phyloP scores from a whole-genome alignment of 2,113 vertebrate species.

The Tychaedon coryphoeus region DNA sequence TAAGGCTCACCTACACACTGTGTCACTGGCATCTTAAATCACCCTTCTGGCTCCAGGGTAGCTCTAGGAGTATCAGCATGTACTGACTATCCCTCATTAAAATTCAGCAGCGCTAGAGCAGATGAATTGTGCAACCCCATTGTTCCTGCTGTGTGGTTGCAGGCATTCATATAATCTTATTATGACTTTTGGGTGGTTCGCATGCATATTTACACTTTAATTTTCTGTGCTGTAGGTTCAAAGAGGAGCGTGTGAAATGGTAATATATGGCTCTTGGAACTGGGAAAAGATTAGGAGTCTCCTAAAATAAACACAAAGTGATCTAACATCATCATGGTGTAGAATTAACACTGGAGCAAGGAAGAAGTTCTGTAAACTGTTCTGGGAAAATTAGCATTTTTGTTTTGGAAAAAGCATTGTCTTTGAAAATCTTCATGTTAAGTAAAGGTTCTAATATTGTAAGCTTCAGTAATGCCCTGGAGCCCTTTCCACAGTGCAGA shows the following conservation, averaged over 20 bases:
- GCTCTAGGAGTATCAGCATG: conserved; percentile 27
- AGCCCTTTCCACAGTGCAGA: background rate
- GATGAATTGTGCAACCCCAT: conserved; percentile 21
- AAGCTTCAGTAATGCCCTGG: background rate
- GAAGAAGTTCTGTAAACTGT: background rate
- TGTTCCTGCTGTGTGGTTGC: conserved; percentile 45
- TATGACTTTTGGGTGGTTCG: background rate
- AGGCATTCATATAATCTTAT: conserved; percentile 28
- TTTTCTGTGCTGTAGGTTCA: conserved; percentile 37
- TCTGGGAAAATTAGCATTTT: background rate
- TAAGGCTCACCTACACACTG: background rate
- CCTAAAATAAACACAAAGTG: background rate
- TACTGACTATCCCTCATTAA: conserved; percentile 43
- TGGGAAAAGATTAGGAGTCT: background rate
- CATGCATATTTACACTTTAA: background rate
- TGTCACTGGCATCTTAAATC: conserved; percentile 7
- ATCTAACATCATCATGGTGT: background rate
- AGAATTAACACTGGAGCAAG: background rate
- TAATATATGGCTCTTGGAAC: background rate
- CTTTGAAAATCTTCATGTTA: background rate
- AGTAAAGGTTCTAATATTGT: background rate
- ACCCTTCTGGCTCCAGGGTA: background rate
- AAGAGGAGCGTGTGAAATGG: background rate
- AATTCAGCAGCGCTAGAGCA: background rate
- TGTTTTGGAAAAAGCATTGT: background rate